Conservation (phyloP, 1,140 invertebrate genomes). For the Pseudomyrmex concolor region DNA sequence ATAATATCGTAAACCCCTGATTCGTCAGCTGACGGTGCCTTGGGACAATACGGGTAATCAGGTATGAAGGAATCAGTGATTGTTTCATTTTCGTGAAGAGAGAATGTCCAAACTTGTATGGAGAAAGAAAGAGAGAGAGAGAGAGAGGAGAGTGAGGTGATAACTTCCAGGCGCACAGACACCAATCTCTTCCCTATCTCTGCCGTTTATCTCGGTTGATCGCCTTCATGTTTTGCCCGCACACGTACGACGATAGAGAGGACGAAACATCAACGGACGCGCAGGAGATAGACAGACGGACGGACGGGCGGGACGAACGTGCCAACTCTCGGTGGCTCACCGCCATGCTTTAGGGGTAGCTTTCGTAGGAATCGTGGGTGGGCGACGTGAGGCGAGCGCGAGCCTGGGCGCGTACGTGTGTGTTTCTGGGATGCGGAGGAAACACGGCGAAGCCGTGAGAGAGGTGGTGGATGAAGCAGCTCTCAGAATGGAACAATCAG, state of each 20-base stretch:
- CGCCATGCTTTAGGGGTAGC: conserved; percentile 57
- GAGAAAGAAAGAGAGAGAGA: not conserved
- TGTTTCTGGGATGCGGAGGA: conserved; percentile 64
- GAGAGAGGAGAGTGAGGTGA: not conserved
- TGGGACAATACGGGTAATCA: conserved; percentile 83
- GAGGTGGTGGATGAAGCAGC: conserved; percentile 71
- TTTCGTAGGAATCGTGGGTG: conserved; percentile 62
- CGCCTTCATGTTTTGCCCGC: conserved; percentile 56
- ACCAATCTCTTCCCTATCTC: conserved; percentile 34
- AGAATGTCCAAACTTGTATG: conserved; percentile 27
- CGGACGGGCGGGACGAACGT: conserved; percentile 51
- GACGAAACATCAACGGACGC: conserved; percentile 18
- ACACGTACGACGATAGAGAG: conserved; percentile 33
- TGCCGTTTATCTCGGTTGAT: conserved; percentile 27
- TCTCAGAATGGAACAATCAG: conserved; percentile 85
- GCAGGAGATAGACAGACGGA: conserved; percentile 12
- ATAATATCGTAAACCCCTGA: conserved; percentile 60
- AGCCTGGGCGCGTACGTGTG: conserved; percentile 62
- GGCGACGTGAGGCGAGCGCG: conserved; percentile 52
- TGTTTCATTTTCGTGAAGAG: conserved; percentile 79
- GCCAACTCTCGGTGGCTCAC: conserved; percentile 50
- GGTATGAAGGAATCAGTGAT: conserved; percentile 82
- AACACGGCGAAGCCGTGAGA: conserved; percentile 23
- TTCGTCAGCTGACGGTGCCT: conserved; percentile 67
- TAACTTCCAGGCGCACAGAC: conserved; percentile 40